Evolutionary conservation across 1,140 invertebrate species (phyloP).

Genomic region (Ceratoteleas bidentatus): DNA sequence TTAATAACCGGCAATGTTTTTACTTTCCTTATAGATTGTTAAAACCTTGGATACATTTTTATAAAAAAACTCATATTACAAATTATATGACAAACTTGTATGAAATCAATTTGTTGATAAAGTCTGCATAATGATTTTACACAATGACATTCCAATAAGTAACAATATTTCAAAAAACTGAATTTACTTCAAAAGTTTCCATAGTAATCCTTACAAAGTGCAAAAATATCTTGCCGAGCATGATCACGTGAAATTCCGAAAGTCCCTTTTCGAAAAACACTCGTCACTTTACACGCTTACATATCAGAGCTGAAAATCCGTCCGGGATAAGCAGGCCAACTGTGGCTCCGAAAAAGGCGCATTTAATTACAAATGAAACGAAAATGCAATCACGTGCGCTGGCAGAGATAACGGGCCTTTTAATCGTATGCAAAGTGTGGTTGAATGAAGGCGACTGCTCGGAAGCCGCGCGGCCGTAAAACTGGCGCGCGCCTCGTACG

Average conservation of each 20-base stretch:
- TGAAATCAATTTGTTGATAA: no score
- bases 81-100: no score
- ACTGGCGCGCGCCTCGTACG: conserved; percentile 77
- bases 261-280: background rate
- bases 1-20: no score
- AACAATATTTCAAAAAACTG: no score
- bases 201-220: conserved; percentile 19
- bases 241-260: background rate
- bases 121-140: no score
- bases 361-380: conserved; percentile 3
- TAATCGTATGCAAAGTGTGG: conserved; percentile 43
- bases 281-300: background rate
- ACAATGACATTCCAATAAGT: no score
- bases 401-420: conserved; percentile 19
- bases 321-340: background rate
- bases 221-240: background rate
- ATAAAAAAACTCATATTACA: no score
- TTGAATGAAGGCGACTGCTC: conserved; percentile 66
- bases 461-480: conserved; percentile 73
- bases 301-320: conserved; percentile 3
- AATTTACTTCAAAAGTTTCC: no score
- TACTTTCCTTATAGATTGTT: no score
- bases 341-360: background rate
- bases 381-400: conserved; percentile 38
- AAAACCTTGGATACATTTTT: no score